Conservation (phyloP, 2,797 vertebrate genomes). For the Spatula clypeata region DNA sequence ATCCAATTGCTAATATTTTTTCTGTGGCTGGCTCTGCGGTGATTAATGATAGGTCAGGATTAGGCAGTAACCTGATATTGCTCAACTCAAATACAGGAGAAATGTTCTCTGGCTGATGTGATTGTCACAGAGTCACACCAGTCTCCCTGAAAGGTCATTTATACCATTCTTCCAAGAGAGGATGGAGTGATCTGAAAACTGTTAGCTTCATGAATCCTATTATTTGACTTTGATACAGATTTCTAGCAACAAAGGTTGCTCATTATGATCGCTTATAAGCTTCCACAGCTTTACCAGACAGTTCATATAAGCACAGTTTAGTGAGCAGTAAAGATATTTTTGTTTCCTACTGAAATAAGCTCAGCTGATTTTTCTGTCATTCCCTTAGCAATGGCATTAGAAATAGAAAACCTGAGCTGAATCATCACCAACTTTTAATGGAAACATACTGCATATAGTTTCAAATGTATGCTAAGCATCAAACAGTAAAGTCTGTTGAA, state of each 20-base stretch:
- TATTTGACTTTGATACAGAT: not conserved
- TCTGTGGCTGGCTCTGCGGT: not conserved
- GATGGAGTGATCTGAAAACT: slow-evolving; percentile 20
- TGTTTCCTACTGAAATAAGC: slow-evolving; percentile 15
- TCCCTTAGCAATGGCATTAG: not conserved
- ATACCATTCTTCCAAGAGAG: not conserved
- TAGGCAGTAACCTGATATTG: slow-evolving; percentile 12
- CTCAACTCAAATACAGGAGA: not conserved
- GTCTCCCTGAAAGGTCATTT: slow-evolving; percentile 40
- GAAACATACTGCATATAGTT: not conserved
- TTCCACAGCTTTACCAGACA: not conserved
- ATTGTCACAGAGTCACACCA: not conserved
- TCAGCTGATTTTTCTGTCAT: slow-evolving; percentile 9
- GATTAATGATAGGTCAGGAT: slow-evolving; percentile 64
- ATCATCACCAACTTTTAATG: slow-evolving; percentile 9
- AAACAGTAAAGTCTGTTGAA: not conserved
- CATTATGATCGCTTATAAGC: not conserved
- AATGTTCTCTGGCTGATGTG: not conserved
- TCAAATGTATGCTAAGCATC: not conserved
- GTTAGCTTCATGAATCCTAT: not conserved
- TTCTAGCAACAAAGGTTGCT: not conserved
- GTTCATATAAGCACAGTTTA: not conserved
- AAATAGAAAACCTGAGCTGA: slow-evolving; percentile 3
- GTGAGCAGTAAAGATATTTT: not conserved
- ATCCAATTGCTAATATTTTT: not conserved